Base-by-base conservation (phyloP, 2,888 invertebrate species). In the Parelbella ahira region DNA sequence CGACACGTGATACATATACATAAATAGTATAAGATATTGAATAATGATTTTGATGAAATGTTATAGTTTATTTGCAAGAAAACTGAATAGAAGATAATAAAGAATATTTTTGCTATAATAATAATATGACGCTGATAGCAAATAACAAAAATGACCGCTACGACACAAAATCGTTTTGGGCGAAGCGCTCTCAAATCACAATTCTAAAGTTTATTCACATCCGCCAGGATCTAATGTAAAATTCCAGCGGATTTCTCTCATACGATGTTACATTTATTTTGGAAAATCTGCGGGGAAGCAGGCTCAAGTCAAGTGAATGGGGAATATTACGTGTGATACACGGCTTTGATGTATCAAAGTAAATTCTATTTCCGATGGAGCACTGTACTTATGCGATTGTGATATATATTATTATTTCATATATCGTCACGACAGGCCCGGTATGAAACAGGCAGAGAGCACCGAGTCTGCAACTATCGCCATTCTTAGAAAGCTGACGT, bases 311-410 rank as follows among this genome's bases (percentile, higher is more conserved):
- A 57, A 55, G 48, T 60, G 56, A 62, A 61, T 52, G 51, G 52
- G 44, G 52, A 57, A 63, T 59, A 56, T 60, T 53, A 50, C 48
- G 53, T 50, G 50, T 45, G 46, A 56, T 56, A 38, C 44, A 34
- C 42, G 28, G 54, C 56, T 68, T 70, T 65, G 63, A 68, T 61
- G 56, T 68, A 63, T 63, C 66, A 67, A 66, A 63, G 69, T 50
- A 58, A 63, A 68, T 63, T 65, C 54, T 62, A 58, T 64, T 61
- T 56, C 56, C 56, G 56, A 51, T 51, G 41, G 20, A 45, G 42
- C 44, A 21, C 24, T 24, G 24, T 43, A 37, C 29, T 42, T 43
- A n/a, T n/a, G n/a, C n/a, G n/a, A n/a, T n/a, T n/a, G n/a, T n/a
- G n/a, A n/a, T 36, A 24, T 29, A 24, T 29, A n/a, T 34, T 24